Conservation (phyloP, 2,797 vertebrate genomes). For the Vultur gryphus region DNA sequence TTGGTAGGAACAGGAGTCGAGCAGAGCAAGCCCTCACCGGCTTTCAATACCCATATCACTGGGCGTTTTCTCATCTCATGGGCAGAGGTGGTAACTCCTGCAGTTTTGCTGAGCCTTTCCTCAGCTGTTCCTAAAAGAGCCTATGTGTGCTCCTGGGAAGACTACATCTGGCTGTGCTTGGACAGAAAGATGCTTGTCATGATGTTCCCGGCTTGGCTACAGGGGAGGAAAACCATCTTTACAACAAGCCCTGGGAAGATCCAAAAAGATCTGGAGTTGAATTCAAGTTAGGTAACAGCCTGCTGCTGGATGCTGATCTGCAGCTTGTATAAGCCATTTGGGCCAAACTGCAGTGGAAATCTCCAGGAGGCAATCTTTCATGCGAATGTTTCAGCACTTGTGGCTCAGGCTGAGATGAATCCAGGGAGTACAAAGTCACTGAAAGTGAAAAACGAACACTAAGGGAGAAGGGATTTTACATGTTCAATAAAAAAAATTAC, state of each 20-base stretch:
- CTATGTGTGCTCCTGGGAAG: not conserved
- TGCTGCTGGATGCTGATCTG: conserved; percentile 24
- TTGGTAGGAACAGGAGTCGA: not conserved
- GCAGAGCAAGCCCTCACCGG: not conserved
- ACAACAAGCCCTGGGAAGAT: not conserved
- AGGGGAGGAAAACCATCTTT: not conserved
- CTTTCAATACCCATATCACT: not conserved
- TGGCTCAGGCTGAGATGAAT: not conserved
- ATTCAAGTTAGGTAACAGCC: conserved; percentile 34
- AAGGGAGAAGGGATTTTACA: not conserved
- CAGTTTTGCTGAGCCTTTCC: not conserved
- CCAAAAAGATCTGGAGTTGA: conserved; percentile 4
- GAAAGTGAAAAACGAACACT: not conserved
- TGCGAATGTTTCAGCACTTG: not conserved
- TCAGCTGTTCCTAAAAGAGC: not conserved
- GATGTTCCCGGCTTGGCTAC: not conserved
- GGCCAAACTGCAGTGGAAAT: conserved; percentile 28
- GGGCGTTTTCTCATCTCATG: not conserved
- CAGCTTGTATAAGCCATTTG: conserved; percentile 1
- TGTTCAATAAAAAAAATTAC: not conserved
- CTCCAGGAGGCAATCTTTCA: conserved; percentile 25
- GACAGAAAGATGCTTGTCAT: not conserved
- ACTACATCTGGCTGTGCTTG: not conserved
- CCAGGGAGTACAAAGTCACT: not conserved
- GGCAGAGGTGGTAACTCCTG: not conserved